Base-by-base conservation (phyloP, 2,888 invertebrate species). In the Melipona bicolor region DNA sequence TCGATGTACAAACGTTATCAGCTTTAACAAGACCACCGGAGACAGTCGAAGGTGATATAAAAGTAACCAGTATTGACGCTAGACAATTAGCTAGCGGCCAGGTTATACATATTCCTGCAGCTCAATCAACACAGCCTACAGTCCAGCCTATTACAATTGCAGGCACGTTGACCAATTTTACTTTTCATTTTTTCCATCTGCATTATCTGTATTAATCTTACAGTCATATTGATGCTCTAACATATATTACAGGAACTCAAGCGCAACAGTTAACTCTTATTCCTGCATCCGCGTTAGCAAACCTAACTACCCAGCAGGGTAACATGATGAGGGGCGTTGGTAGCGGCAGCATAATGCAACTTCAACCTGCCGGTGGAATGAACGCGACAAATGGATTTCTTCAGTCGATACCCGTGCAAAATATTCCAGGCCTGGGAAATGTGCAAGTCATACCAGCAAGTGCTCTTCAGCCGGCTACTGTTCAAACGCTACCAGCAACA, bases 221-320 rank as follows among this genome's bases (percentile, higher is more conserved):
- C 6, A 19, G 0, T 6, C 5, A 59, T 71, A 70, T 70, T 77
- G 69, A 62, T 49, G 59, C 6, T 19, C 15, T 15, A 52, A 4
- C 24, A 2, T 52, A 54, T 67, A 70, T 61, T 71, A 72, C 70
- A 93, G 96, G 97, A 82, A 96, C 97, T 3, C 96, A 96, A 91
- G 97, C 97, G 0, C 98, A 98, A 92, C 98, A 98, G 92, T 96
- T 98, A 88, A 98, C 98, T 9, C 97, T 98, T 75, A 98, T 98
- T 92, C 98, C 98, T 17, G 96, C 97, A 2, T 95, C 96, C 24
- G 95, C 96, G 75, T 93, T 96, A 88, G 94, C 95, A 0, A 94
- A 94, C 69, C 89, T 95, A 71, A 91, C 94, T 0, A 88, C 91
- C 32, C 94, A 94, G 64, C 92, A 92, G 61, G 92, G 92, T n/a